Evolutionary conservation across 1,140 invertebrate genomes (phyloP).

Genomic region (Mercenaria mercenaria): DNA sequence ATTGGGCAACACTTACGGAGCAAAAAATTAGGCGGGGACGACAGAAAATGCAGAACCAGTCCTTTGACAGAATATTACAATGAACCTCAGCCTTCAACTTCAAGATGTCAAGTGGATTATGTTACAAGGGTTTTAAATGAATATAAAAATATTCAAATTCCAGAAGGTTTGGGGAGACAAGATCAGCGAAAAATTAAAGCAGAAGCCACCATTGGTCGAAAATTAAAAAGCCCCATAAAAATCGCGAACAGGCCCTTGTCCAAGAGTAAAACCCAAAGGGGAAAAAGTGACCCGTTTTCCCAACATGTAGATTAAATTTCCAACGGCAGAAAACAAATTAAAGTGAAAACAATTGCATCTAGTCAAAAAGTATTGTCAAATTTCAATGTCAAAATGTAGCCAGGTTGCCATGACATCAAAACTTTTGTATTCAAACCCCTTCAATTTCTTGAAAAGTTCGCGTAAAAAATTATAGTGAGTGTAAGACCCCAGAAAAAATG

Average conservation of each 20-base stretch:
- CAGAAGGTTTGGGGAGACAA: background rate
- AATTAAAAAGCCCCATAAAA: constrained; percentile 3
- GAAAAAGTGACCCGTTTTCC: constrained; percentile 51
- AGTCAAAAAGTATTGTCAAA: background rate
- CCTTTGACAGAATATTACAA: background rate
- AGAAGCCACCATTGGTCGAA: constrained; percentile 56
- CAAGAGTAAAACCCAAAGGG: constrained; percentile 59
- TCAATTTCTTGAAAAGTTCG: background rate
- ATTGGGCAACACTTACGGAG: constrained; percentile 18
- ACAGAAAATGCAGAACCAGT: background rate
- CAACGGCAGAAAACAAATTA: too few species aligned
- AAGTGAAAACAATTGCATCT: background rate
- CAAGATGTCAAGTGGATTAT: background rate
- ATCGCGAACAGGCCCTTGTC: constrained; percentile 19
- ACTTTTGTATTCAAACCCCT: background rate
- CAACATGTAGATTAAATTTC: too few species aligned
- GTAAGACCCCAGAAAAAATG: constrained; percentile 16
- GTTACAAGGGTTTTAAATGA: background rate
- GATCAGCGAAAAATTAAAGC: background rate
- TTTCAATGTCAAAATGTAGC: background rate
- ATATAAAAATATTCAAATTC: background rate
- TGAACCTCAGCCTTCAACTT: constrained; percentile 45
- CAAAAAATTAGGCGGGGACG: constrained; percentile 23
- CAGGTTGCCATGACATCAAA: background rate
- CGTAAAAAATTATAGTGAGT: background rate